Evolutionary conservation across 2,888 invertebrate species (phyloP), one percentile per base, ranked within the genome.

Genomic region (Drosophila fulvimacula): DNA sequence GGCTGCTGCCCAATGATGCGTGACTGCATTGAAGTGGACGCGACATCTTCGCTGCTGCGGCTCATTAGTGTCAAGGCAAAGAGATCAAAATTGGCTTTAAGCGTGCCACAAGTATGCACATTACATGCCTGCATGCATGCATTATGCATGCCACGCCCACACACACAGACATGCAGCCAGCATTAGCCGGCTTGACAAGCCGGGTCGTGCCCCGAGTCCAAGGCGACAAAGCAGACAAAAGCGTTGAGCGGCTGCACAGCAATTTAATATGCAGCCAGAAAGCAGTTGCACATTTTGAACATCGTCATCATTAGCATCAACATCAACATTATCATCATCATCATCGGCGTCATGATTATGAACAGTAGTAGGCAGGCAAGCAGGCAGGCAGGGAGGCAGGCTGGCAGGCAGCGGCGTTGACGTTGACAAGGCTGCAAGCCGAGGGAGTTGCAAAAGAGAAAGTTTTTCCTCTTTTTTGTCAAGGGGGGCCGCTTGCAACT

Each of bases 61-160:
- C 88, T 83, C 81, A 83, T 83, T 83, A 88, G 83, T 82, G 88
- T 83, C 83, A 83, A 83, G 83, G 83, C 83, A 61, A 71, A 56
- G 70, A 88, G 78, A 75, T 82, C 81, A 77, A 71, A 86, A 83
- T 83, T 81, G 81, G 71, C 87, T 83, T 71, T 74, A 86, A 88
- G 73, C 88, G 73, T 68, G 70, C 80, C 82, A 73, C 79, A 70
- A 79, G 74, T 74, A 66, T 62, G 66, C 74, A 61, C 63, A 70
- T 73, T 73, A 63, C 62, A 69, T 62, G 65, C 48, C 48, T 56
- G 19, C 24, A 52, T n/a, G n/a, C 34, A 62, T 76, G 68, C 79
- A 74, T 74, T 64, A 73, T 64, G 64, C 71, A 76, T 66, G 75
- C 76, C 75, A 77, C 79, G 64, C 77, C 64, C 81, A 74, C 78